A percentile compares a stretch with the other conserved stretches of the same genome.
These are phyloP conservation scores for Lycophotia porphyrea DNA, from an alignment of 2,888 invertebrate genomes.

Conservation along the genomic window DNA sequence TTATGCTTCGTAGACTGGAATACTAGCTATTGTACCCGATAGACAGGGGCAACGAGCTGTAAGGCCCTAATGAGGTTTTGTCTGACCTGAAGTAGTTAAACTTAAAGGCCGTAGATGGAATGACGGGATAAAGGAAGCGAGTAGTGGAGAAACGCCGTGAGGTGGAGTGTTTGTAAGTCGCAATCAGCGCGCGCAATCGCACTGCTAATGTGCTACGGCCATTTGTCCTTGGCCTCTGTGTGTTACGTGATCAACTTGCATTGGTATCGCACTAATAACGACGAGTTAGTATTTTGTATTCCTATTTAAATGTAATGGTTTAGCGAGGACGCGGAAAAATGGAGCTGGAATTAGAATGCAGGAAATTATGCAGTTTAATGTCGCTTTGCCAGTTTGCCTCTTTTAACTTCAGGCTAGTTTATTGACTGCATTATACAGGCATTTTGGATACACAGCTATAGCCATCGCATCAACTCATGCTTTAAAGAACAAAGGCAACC, in stretches of 20 bases:
- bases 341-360: constrained; percentile 1
- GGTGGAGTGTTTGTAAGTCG: constrained; percentile 52
- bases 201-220: constrained; percentile 72
- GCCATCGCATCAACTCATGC: not conserved
- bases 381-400: not conserved
- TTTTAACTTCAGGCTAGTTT: not conserved
- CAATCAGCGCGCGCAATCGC: constrained; percentile 73
- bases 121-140: constrained; percentile 69
- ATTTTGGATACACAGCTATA: not conserved
- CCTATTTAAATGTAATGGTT: constrained; percentile 33
- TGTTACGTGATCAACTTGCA: constrained; percentile 68
- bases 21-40: constrained; percentile 48
- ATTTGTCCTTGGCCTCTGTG: constrained; percentile 78
- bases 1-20: constrained; percentile 21
- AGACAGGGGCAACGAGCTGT: constrained; percentile 41
- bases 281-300: constrained; percentile 41
- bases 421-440: not conserved
- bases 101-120: constrained; percentile 67
- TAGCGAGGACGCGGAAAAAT: constrained; percentile 10
- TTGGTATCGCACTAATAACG: constrained; percentile 57
- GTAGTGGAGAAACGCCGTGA: constrained; percentile 57
- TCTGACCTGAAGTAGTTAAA: constrained; percentile 62
- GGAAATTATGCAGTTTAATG: constrained; percentile 16
- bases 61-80: constrained; percentile 62
- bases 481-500: no score